Percentiles rank a stretch among this genome's conserved stretches.
Evolutionary conservation across 2,797 vertebrate species (phyloP).

Genomic region (Sebastes taczanowskii): DNA sequence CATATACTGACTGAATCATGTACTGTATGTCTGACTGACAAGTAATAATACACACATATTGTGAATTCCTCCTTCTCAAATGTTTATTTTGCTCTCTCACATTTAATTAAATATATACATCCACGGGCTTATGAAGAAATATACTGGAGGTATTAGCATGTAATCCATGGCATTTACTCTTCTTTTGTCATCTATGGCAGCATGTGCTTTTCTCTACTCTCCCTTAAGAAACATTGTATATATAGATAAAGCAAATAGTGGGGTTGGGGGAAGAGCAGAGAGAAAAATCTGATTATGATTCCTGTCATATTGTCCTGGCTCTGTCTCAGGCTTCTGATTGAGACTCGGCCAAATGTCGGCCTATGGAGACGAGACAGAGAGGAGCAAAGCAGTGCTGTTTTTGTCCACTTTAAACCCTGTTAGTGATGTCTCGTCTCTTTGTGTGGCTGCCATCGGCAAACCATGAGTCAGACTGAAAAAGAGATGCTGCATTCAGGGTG

Average conservation of each 20-base stretch:
- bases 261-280: background rate
- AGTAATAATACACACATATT: conserved; percentile 3
- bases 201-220: conserved; percentile 6
- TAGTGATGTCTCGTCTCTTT: conserved; percentile 50
- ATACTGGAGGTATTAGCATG: background rate
- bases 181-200: background rate
- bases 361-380: conserved; percentile 70
- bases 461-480: conserved; percentile 27
- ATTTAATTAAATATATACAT: conserved; percentile 10
- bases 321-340: conserved; percentile 64
- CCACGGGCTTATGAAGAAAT: background rate
- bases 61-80: conserved; percentile 3
- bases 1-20: conserved; percentile 23
- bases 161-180: background rate
- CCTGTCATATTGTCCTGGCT: conserved; percentile 72
- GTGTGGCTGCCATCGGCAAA: conserved; percentile 42
- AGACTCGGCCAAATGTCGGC: conserved; percentile 78
- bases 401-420: conserved; percentile 46
- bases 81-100: conserved; percentile 5
- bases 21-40: conserved; percentile 10
- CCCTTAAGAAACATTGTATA: background rate
- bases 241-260: conserved; percentile 3
- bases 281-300: conserved; percentile 69
- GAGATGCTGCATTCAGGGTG: background rate
- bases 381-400: conserved; percentile 28